Evolutionary conservation across 2,888 invertebrate genomes (phyloP).

Genomic region (Gymnocheta viridis): DNA sequence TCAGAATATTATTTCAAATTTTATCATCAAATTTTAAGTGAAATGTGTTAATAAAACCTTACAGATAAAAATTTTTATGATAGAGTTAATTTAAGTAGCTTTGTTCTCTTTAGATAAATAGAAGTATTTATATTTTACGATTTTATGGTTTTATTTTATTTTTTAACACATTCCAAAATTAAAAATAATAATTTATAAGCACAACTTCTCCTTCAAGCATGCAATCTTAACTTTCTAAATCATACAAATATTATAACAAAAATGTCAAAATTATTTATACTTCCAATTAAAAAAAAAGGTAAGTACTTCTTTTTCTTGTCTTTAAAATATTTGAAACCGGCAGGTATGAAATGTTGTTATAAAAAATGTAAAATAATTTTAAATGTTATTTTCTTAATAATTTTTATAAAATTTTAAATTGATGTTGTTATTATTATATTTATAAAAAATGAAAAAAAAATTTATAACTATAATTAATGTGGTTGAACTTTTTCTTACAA

Average conservation of each 20-base stretch:
- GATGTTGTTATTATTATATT: conserved; percentile 65
- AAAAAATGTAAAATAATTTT: neutral
- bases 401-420: conserved; percentile 26
- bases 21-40: too few species aligned
- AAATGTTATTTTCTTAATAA: conserved; percentile 17
- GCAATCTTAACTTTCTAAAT: conserved; percentile 12
- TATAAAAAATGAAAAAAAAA: conserved; percentile 9
- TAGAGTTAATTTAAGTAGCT: neutral
- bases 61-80: too few species aligned
- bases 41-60: too few species aligned
- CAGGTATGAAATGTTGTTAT: conserved; percentile 31
- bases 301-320: conserved; percentile 7
- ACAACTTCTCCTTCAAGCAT: conserved; percentile 44
- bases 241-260: neutral
- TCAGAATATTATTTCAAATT: too few species aligned
- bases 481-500: neutral
- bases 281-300: conserved; percentile 20
- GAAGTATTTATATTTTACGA: neutral
- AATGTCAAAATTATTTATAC: neutral
- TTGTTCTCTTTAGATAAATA: neutral
- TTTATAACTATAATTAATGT: conserved; percentile 30
- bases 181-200: conserved; percentile 12
- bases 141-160: neutral
- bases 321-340: neutral
- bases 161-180: neutral